Conservation (phyloP, 37 sponge, comb jelly and placozoan species). For the Dysidea cf. avara region DNA sequence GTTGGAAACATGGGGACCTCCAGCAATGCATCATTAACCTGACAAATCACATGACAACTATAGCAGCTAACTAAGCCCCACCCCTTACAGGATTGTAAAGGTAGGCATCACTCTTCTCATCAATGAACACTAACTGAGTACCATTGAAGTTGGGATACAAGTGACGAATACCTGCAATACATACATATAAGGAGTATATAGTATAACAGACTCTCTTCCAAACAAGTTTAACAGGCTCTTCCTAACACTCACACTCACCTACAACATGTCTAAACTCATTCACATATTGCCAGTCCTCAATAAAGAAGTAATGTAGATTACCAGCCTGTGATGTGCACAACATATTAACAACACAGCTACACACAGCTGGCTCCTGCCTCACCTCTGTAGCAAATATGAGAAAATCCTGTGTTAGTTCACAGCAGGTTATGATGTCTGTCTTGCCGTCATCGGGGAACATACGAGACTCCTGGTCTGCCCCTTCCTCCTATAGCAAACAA, state of each 20-base stretch:
- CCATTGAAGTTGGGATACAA: conserved; percentile 79
- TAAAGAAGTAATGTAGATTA: conserved; percentile 74
- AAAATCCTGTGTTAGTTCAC: conserved; percentile 76
- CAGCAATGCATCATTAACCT: conserved; percentile 66
- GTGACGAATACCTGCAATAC: conserved; percentile 48
- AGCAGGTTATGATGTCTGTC: conserved; percentile 72
- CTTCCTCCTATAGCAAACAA: conserved; percentile 1
- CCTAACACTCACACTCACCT: conserved; percentile 27
- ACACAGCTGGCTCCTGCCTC: conserved; percentile 8
- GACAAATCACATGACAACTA: too few relatives aligned
- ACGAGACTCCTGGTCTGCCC: conserved; percentile 49
- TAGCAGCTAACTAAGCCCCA: too few relatives aligned
- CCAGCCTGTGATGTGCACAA: conserved; percentile 59
- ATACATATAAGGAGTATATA: background rate
- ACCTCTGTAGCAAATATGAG: conserved; percentile 89
- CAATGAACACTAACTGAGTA: conserved; percentile 74
- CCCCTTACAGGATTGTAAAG: conserved; percentile 83
- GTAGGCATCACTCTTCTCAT: conserved; percentile 92
- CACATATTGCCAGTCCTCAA: conserved; percentile 95
- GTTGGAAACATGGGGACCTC: conserved; percentile 82
- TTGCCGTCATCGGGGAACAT: conserved; percentile 85
- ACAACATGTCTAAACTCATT: conserved; percentile 85
- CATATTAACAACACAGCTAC: background rate
- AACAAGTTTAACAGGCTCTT: too few relatives aligned
- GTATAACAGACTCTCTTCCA: background rate